Percentiles rank a stretch among this genome's conserved stretches.
These are phyloP conservation scores for Macrosoma leucophasiata DNA, from an alignment of 2,888 invertebrate species.

Conservation along the genomic window DNA sequence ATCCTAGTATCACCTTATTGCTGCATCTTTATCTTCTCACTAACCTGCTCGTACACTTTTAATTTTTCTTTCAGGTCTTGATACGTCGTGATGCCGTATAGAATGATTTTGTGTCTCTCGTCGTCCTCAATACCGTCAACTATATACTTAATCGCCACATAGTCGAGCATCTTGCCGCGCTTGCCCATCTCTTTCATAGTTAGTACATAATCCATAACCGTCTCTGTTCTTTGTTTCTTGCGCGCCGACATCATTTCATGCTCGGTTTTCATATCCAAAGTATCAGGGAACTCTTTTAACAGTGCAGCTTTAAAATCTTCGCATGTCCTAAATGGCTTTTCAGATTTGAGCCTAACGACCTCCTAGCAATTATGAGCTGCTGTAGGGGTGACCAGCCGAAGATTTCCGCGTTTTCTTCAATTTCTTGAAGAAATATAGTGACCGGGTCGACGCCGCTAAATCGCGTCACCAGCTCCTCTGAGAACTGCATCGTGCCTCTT, in stretches of 20 bases:
- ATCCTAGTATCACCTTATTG: no score
- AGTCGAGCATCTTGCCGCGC: slow-evolving; percentile 25
- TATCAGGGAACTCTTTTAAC: not conserved
- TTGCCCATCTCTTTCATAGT: slow-evolving; percentile 26
- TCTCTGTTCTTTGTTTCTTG: slow-evolving; percentile 19
- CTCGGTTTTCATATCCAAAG: slow-evolving; percentile 2
- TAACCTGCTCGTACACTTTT: slow-evolving; percentile 14
- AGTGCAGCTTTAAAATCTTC: not conserved
- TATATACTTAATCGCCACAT: slow-evolving; percentile 27
- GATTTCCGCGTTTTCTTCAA: no score
- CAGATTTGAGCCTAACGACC: not conserved
- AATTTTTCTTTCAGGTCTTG: slow-evolving; percentile 21
- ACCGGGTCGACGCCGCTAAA: no score
- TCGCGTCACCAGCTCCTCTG: no score
- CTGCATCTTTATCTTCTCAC: no score
- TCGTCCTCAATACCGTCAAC: slow-evolving; percentile 25
- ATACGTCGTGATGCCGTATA: slow-evolving; percentile 24
- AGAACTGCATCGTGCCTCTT: no score
- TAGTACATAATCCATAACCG: slow-evolving; percentile 21
- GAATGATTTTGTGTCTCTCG: slow-evolving; percentile 20
- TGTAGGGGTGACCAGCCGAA: no score
- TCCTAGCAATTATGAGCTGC: no score
- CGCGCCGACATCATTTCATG: slow-evolving; percentile 23
- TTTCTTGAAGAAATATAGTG: no score
- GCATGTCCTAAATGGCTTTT: not conserved